A percentile compares a stretch with the other conserved stretches of the same genome.
phyloP scores from a whole-genome alignment of 2,888 invertebrate genomes.

The Eumacrocentrus americanus region DNA sequence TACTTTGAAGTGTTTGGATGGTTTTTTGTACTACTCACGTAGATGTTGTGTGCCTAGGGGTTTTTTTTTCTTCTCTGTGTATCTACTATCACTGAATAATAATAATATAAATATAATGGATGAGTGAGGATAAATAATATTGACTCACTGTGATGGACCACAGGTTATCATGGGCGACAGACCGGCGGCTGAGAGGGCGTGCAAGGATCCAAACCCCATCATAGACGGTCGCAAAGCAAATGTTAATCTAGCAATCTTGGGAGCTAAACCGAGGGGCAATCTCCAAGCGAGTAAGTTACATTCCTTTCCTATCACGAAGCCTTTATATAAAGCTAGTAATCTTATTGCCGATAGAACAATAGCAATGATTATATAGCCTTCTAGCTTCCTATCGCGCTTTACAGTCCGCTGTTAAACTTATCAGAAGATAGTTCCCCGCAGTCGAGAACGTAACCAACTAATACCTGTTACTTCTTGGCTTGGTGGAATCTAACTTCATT shows the following conservation, averaged over 20 bases:
- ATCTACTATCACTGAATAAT: no score
- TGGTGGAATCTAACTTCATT: no score
- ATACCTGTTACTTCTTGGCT: slow-evolving; percentile 3
- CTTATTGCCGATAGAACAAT: slow-evolving; percentile 15
- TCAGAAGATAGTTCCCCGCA: slow-evolving; percentile 5
- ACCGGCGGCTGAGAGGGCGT: slow-evolving; percentile 92
- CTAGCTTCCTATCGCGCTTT: slow-evolving; percentile 1
- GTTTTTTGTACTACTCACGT: no score
- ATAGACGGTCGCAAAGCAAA: slow-evolving; percentile 98
- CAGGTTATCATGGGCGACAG: slow-evolving; percentile 98
- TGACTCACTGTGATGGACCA: slow-evolving; percentile 34
- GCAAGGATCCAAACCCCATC: slow-evolving; percentile 97
- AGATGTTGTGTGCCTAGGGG: no score
- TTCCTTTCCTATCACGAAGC: slow-evolving; percentile 2
- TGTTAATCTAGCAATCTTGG: slow-evolving; percentile 95
- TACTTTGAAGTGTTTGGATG: no score
- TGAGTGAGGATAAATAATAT: background rate
- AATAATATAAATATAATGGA: no score
- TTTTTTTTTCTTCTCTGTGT: no score
- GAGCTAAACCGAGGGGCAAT: slow-evolving; percentile 94
- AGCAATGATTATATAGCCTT: slow-evolving; percentile 3
- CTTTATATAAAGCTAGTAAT: slow-evolving; percentile 5
- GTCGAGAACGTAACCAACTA: slow-evolving; percentile 1
- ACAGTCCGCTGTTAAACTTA: background rate
- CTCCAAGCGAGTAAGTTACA: slow-evolving; percentile 74